These are phyloP conservation scores for Callosobruchus maculatus DNA, from an alignment of 2,888 invertebrate genomes.

Conservation along the genomic window DNA sequence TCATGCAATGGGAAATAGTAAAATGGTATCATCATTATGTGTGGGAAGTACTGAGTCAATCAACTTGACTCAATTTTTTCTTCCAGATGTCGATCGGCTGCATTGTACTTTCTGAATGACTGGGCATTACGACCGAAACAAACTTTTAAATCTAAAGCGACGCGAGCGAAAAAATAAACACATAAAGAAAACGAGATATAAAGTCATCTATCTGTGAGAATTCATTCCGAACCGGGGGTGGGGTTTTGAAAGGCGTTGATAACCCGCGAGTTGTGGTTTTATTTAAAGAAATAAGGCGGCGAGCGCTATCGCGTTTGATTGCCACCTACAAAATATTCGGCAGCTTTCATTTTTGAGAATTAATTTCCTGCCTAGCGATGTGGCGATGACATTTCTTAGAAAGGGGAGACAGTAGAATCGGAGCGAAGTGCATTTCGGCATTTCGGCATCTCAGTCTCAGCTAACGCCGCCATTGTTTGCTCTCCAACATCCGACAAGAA, in stretches of 20 bases:
- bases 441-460: slow-evolving; percentile 24
- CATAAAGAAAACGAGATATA: background rate
- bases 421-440: slow-evolving; percentile 44
- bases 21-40: too few species aligned
- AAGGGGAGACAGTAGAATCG: slow-evolving; percentile 40
- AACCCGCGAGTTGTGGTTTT: slow-evolving; percentile 41
- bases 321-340: slow-evolving; percentile 38
- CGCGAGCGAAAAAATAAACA: background rate
- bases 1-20: too few species aligned
- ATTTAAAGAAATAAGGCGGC: slow-evolving; percentile 49
- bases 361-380: slow-evolving; percentile 48
- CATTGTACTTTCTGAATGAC: background rate
- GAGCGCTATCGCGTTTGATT: slow-evolving; percentile 45
- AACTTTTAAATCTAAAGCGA: background rate
- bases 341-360: slow-evolving; percentile 53
- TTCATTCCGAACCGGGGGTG: slow-evolving; percentile 34
- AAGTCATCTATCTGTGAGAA: slow-evolving; percentile 14
- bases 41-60: too few species aligned
- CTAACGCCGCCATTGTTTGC: slow-evolving; percentile 48
- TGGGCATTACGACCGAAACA: background rate
- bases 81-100: background rate
- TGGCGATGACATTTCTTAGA: slow-evolving; percentile 46
- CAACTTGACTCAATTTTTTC: too few species aligned
- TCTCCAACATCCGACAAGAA: slow-evolving; percentile 44
- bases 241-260: slow-evolving; percentile 35